Evolutionary conservation across 2,113 vertebrate species (phyloP), one percentile per base, ranked within the genome.

Genomic region (Andinoacara biseriatus): DNA sequence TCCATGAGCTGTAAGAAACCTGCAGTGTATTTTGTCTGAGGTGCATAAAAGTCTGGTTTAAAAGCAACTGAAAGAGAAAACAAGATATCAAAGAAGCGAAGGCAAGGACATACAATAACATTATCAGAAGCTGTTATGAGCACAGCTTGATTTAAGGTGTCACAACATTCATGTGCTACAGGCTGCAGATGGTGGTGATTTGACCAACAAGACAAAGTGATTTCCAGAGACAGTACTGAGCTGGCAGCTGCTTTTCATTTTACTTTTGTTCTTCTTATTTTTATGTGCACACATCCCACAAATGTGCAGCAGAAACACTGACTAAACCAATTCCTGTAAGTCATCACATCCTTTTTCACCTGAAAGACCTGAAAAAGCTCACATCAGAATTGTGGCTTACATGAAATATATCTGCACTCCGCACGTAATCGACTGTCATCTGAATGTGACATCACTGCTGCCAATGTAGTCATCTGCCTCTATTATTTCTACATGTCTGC

Each of bases 121-220:
- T 43, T 24, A 62, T 60, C n/a, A 31, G 29, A n/a, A 75, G 24
- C n/a, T 56, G 75, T 63, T 40, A 31, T 58, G 29, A 69, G 77
- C 18, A 3, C 17, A 24, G 58, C 22, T 77, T 14, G 10, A 59
- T 63, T 69, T 14, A 26, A 54, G 22, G 57, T 49, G 69, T 61
- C 57, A 38, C 54, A 67, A 10, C 8, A 8, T 38, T 59, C 26
- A 78, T 59, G 43, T 29, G 7, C 14, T 54, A 35, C 5, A 33
- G 35, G 67, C 80, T 75, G 59, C 84, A 84, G 52, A 81, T 78
- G 83, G 56, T 81, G 74, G n/a, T 67, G 58, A 87, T 89, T 75
- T 80, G 17, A 65, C 13, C 57, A 46, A 81, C 67, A 43, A 67
- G 26, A 76, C 54, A n/a, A 43, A 54, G 26, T 72, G 49, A 72